Evolutionary conservation across 35 echinoderm and acorn worm species (phyloP), one percentile per base, ranked within the genome.

Genomic region (Hemicentrotus pulcherrimus): DNA sequence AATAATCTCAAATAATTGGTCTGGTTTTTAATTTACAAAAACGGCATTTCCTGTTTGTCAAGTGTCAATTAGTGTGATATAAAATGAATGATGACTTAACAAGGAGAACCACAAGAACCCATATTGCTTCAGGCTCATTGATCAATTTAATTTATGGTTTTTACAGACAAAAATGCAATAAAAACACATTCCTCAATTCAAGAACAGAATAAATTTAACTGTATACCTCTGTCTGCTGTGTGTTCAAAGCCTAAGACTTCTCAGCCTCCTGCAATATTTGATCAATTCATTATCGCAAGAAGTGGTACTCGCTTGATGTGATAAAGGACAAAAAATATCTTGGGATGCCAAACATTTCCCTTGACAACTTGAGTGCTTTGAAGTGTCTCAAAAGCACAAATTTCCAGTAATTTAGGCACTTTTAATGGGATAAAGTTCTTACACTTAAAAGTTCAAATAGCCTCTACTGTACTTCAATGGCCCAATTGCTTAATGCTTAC

Each of bases 11-110:
- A 59, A 59, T 59, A 59, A 59, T 59, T 78, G 18, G 65, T 78
- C 65, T 28, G 65, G 65, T 78, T 78, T 78, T 78, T 78, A 78
- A 78, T 78, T 78, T 28, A 78, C 65, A 78, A 78, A 59, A 78
- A 78, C n/a, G 28, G 65, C 19, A 78, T 78, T 78, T 78, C 18
- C 65, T 78, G 65, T 78, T 18, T 78, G 22, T 41, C 35, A 41
- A 41, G 35, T 41, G 7, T 7, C 65, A 16, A n/a, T 78, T n/a
- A 78, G 22, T 78, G 65, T n/a, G 22, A 55, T 55, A 15, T 10
- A 55, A 11, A 55, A 55, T 55, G 50, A 55, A 13, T 55, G 50
- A 78, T 28, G 24, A 78, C 19, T 7, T 8, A 78, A n/a, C 28
- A 7, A 30, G 65, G 65, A n/a, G 65, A 78, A 78, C 65, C 65